phyloP scores from a whole-genome alignment of 2,797 vertebrate genomes.

The Sitta carolinensis region DNA sequence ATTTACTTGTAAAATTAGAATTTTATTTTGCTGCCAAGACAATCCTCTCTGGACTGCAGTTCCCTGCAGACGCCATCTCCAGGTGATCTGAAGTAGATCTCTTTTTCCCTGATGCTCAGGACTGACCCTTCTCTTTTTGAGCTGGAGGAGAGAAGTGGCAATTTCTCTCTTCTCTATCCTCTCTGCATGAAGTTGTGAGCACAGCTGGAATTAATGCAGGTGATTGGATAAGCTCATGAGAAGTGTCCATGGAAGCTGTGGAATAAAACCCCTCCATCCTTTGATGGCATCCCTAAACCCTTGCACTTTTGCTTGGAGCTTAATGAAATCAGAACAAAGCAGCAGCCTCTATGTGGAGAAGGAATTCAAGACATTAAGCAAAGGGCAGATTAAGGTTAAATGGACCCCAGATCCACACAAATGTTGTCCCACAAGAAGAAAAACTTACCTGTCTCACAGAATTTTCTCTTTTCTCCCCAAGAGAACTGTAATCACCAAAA shows the following conservation, averaged over 20 bases:
- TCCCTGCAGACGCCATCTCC: background rate
- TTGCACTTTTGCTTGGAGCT: background rate
- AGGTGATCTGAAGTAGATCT: background rate
- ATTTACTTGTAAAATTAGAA: background rate
- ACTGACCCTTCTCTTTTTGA: background rate
- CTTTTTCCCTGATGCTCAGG: background rate
- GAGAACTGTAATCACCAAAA: background rate
- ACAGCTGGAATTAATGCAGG: conserved; percentile 20
- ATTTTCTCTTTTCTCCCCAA: background rate
- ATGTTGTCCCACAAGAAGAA: background rate
- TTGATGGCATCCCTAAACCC: background rate
- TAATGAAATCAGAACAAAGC: background rate
- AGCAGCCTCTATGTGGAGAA: background rate
- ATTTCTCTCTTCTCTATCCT: background rate
- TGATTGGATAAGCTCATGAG: background rate
- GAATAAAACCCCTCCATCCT: background rate
- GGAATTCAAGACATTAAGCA: background rate
- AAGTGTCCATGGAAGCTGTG: background rate
- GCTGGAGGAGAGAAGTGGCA: background rate
- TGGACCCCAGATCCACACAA: background rate
- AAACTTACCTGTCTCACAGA: background rate
- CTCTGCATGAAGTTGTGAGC: background rate
- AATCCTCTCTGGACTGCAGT: background rate
- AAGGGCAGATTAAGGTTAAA: background rate
- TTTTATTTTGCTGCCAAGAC: background rate